A percentile compares a stretch with the other conserved stretches of the same genome.
Conservation (phyloP, 2,113 vertebrate species). For the Murina feae region DNA sequence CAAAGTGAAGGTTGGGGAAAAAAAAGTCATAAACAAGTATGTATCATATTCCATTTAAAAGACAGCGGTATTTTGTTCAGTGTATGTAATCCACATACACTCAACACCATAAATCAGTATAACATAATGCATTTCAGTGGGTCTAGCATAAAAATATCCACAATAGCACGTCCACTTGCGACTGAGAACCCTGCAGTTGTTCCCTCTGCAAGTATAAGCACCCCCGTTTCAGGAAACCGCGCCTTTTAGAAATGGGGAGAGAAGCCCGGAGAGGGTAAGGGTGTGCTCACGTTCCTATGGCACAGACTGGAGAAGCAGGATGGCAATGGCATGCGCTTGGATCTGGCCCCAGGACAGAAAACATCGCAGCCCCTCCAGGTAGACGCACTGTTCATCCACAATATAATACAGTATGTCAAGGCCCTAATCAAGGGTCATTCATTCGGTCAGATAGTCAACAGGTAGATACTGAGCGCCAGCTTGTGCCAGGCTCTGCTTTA, state of each 20-base stretch:
- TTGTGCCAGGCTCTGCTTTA: no score
- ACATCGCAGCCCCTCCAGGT: rapidly evolving
- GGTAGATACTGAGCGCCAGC: not conserved
- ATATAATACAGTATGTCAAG: rapidly evolving
- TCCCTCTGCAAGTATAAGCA: rapidly evolving
- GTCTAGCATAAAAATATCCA: not conserved
- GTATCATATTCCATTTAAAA: not conserved
- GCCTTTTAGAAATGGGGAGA: not conserved
- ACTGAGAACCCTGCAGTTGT: rapidly evolving
- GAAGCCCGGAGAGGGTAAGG: not conserved
- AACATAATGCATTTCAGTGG: not conserved
- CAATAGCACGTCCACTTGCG: not conserved
- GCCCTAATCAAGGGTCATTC: not conserved
- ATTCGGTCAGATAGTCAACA: no score
- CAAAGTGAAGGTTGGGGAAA: not conserved
- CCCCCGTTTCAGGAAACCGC: not conserved
- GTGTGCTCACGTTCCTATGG: rapidly evolving
- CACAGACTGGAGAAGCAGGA: rapidly evolving
- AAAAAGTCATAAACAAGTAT: not conserved
- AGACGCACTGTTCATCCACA: not conserved
- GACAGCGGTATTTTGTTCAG: not conserved
- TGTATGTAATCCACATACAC: rapidly evolving
- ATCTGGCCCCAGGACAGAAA: not conserved
- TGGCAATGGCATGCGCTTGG: no score
- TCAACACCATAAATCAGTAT: no score